Conservation (phyloP, 2,797 vertebrate species). For the Glossophaga mutica region DNA sequence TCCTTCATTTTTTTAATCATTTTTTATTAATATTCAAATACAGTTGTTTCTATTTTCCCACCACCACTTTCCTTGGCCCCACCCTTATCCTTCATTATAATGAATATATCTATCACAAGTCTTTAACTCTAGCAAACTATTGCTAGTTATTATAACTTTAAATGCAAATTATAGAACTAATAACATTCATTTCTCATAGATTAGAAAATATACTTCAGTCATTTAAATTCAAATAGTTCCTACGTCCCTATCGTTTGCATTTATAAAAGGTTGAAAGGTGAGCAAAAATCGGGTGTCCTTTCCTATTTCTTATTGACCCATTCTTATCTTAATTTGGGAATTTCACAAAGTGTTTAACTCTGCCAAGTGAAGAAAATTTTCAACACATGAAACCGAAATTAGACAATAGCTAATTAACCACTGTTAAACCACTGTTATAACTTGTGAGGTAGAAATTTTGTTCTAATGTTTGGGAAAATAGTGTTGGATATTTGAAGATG, state of each 20-base stretch:
- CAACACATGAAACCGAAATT: not conserved
- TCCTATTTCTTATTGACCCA: not conserved
- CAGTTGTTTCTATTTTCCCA: too few relatives aligned
- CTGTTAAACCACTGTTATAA: not conserved
- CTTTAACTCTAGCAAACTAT: not conserved
- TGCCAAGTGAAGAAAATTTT: not conserved
- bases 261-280: not conserved
- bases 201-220: not conserved
- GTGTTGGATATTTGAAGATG: not conserved
- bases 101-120: not conserved
- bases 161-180: not conserved
- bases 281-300: not conserved
- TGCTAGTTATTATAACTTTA: not conserved
- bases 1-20: not conserved
- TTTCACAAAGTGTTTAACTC: conserved; percentile 5
- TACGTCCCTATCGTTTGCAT: not conserved
- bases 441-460: not conserved
- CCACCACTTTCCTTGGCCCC: too few relatives aligned
- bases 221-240: not conserved
- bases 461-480: not conserved
- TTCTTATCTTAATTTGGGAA: not conserved
- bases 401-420: not conserved
- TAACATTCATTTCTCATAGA: not conserved
- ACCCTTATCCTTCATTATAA: not conserved
- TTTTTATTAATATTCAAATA: too few relatives aligned